A percentile compares a stretch with the other conserved stretches of the same genome.
Conservation (phyloP, 2,888 invertebrate genomes). For the Scaptomyza flava region DNA sequence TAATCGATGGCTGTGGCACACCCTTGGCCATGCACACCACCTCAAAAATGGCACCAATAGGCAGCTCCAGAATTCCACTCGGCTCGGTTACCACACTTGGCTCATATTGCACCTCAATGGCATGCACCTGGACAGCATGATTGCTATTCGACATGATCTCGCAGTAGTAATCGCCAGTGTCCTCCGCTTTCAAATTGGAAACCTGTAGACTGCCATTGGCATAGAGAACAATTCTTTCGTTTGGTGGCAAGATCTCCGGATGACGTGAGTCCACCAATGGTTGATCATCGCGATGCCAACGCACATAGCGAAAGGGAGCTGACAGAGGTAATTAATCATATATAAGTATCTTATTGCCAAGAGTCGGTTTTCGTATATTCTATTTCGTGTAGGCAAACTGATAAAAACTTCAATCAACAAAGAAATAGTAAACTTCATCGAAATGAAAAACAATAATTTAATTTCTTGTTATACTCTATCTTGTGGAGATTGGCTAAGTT, state of each 20-base stretch:
- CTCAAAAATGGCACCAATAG: slow-evolving; percentile 90
- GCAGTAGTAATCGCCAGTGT: slow-evolving; percentile 86
- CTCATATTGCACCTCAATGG: slow-evolving; percentile 91
- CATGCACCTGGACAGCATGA: slow-evolving; percentile 87
- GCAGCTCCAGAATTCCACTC: slow-evolving; percentile 89
- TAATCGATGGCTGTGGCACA: slow-evolving; percentile 89
- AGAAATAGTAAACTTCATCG: neutral
- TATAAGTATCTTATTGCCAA: neutral
- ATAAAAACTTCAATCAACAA: neutral
- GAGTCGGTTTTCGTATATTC: neutral
- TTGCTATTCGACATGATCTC: slow-evolving; percentile 83
- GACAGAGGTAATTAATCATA: slow-evolving; percentile 27
- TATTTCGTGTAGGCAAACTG: neutral
- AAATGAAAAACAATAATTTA: neutral
- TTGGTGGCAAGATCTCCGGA: slow-evolving; percentile 85
- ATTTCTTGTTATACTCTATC: neutral
- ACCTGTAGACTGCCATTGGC: slow-evolving; percentile 90
- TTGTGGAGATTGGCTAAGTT: too few relatives aligned
- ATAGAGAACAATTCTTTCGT: slow-evolving; percentile 87
- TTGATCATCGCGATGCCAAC: slow-evolving; percentile 89
- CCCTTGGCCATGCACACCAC: slow-evolving; percentile 90
- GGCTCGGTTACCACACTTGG: slow-evolving; percentile 89
- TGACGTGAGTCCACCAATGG: slow-evolving; percentile 88
- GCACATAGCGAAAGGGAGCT: slow-evolving; percentile 87
- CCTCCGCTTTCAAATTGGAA: slow-evolving; percentile 84